Base-by-base conservation (phyloP, 1,140 invertebrate species). In the Eubasilissa regina region DNA sequence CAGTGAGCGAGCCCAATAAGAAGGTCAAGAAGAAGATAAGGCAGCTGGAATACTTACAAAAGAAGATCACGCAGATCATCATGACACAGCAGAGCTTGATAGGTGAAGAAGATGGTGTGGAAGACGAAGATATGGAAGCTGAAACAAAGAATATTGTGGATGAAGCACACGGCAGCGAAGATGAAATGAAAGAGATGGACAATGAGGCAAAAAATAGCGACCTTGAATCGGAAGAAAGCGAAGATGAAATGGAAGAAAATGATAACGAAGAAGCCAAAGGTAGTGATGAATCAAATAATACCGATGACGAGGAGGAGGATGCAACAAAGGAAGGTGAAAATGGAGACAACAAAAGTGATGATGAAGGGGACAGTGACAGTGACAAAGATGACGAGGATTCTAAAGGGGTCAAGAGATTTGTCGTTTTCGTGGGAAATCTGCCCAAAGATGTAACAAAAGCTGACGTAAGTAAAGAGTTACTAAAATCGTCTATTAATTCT, bases 351-450 rank as follows among this genome's bases (percentile, higher is more conserved):
- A 51, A 51, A 51, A 15, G 48, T 62, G 15, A 10, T 35, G 60
- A 25, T 12, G 60, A 64, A 64, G 60, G 13, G 13, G n/a, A n/a
- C n/a, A 35, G 60, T 11, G 35, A 44, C 45, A 74, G 58, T 64
- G 70, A 82, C 25, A 77, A 79, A 47, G 72, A 83, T 44, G 79
- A 80, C 11, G 79, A 81, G 13, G 58, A 83, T 21, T 70, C 75
- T 55, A 82, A 79, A 51, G 77, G 66, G 64, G 48, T 78, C 10
- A 83, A 81, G 72, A 66, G 87, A 85, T 89, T 85, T 78, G 87
- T 90, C 64, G 81, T 91, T n/a, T 90, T 89, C 81, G 87, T 90
- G 62, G 88, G 88, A 78, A 91, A 91, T 85, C 78, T 90, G 58
- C 84, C 88, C 47, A 88, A 84, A 76, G 83, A 84, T 83, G 81